phyloP scores from a whole-genome alignment of 2,797 vertebrate species.

The Leucoraja ocellata region DNA sequence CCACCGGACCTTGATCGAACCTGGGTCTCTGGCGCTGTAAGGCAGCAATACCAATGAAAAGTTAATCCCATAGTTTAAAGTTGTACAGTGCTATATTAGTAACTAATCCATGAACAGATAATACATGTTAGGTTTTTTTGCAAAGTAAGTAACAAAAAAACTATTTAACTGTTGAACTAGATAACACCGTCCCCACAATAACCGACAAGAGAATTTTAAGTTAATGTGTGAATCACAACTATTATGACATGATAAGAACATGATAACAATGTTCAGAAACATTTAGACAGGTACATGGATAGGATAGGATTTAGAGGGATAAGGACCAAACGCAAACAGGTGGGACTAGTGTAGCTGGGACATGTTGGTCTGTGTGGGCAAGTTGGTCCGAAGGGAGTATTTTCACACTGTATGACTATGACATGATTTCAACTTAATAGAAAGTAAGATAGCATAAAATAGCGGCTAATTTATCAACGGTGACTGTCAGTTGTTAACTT shows the following conservation, averaged over 20 bases:
- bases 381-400: too few relatives aligned
- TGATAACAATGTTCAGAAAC: too few relatives aligned
- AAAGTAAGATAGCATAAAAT: background rate
- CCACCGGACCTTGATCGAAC: too few relatives aligned
- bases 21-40: too few relatives aligned
- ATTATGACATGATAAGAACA: background rate
- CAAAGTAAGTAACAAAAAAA: background rate
- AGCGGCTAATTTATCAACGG: background rate
- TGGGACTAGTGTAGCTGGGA: too few relatives aligned
- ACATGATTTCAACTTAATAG: background rate
- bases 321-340: too few relatives aligned
- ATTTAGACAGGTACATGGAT: too few relatives aligned
- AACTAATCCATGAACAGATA: background rate
- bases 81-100: background rate
- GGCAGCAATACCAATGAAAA: too few relatives aligned
- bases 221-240: background rate
- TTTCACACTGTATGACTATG: background rate
- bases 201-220: background rate
- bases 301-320: too few relatives aligned
- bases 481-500: background rate
- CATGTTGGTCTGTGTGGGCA: too few relatives aligned
- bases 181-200: background rate
- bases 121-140: too few relatives aligned
- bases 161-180: background rate
- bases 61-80: background rate